Evolutionary conservation across 30 jellyfish, hydroid and myxozoan genomes (phyloP), one percentile per base, ranked within the genome.

Genomic region (Turritopsis dohrnii): DNA sequence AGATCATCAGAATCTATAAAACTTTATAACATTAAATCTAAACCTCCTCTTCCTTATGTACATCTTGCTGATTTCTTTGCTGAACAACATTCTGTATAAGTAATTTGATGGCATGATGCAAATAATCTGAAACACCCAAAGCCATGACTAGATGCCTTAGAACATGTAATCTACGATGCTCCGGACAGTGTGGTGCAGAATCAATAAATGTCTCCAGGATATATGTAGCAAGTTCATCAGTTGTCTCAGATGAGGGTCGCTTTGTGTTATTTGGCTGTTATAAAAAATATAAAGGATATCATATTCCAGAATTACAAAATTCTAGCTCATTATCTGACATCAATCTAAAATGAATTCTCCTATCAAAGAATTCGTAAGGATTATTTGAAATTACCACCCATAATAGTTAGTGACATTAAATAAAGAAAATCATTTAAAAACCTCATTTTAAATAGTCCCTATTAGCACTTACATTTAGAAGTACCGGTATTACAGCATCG

Each of bases 131-230:
- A 0, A 87, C 85, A 54, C 94, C 91, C 29, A 93, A 85, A 31
- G 88, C 96, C 9, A 41, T 41, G 8, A 93, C 65, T 21, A 93
- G 87, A 76, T 93, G 96, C 74, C 77, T 83, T 53, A 93, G 86
- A 76, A 93, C 54, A 29, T 80, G 79, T 65, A 83, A 85, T n/a
- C 96, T 81, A n/a, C 98, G 95, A 77, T 93, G 98, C 79, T 94
- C 96, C 22, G 99, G 99, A 71, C 95, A 75, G 74, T 94, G 90
- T 8, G 99, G 99, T 60, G 89, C 88, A 1, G 99, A 96, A 79
- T 88, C 99, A 23, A 89, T 95, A 85, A 94, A 94, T 73, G 95
- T 95, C 29, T 95, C 89, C 88, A 88, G 89, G 76, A 89, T 90
- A 17, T 85, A 79, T 71, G 84, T 80, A 24, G 86, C 94, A 74